These are phyloP conservation scores for Cephus nigrinus DNA, from an alignment of 2,888 invertebrate genomes.

Conservation along the genomic window DNA sequence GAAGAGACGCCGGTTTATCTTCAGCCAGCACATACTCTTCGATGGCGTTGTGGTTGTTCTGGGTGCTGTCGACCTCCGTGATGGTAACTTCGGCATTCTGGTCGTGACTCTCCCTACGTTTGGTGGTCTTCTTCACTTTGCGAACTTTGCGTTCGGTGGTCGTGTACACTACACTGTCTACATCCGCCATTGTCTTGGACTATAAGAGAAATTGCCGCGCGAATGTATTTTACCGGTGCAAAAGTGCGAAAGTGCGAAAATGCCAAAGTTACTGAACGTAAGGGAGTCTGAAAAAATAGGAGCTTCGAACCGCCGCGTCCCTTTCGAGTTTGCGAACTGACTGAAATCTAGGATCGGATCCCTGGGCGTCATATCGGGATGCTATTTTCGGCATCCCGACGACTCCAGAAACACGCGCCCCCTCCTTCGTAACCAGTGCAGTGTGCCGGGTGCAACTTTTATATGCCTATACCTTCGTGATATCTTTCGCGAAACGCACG, in stretches of 20 bases:
- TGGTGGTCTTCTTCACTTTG: conserved; percentile 90
- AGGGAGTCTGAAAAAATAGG: conserved; percentile 18
- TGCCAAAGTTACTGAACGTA: conserved; percentile 13
- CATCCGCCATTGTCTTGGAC: conserved; percentile 83
- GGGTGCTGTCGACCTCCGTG: conserved; percentile 81
- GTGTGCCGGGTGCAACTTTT: conserved; percentile 66
- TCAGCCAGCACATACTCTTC: conserved; percentile 86
- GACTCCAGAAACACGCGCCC: conserved; percentile 61
- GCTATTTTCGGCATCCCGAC: conserved; percentile 66
- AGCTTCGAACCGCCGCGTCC: conserved; percentile 38
- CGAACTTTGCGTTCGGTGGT: conserved; percentile 87
- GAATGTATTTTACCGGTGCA: not conserved
- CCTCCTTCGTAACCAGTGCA: conserved; percentile 39
- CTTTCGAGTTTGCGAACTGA: conserved; percentile 65
- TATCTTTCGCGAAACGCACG: conserved; percentile 14
- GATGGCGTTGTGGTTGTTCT: conserved; percentile 73
- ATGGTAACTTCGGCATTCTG: conserved; percentile 81
- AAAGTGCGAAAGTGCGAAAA: conserved; percentile 24
- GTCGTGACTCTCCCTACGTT: conserved; percentile 82
- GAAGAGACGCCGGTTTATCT: conserved; percentile 33
- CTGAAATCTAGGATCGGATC: conserved; percentile 65
- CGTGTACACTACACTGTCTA: conserved; percentile 88
- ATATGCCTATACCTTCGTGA: conserved; percentile 35
- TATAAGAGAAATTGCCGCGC: conserved; percentile 3
- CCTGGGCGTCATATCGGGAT: conserved; percentile 65